These are phyloP conservation scores for Sebastes oblongus DNA, from an alignment of 2,797 vertebrate genomes.

Conservation along the genomic window DNA sequence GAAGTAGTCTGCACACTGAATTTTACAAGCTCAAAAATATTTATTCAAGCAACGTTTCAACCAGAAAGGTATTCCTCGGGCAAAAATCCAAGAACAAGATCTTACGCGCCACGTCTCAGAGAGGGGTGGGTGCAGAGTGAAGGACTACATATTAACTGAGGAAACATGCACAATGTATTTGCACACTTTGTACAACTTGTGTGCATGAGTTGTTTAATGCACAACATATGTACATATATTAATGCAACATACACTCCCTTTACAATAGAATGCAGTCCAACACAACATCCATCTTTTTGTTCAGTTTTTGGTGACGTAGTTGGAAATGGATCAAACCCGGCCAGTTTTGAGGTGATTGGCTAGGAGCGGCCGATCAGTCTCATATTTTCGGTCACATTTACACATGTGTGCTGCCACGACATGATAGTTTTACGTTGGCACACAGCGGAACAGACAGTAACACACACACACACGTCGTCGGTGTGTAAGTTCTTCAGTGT, in stretches of 20 bases:
- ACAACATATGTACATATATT: no score
- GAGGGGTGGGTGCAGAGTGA: background rate
- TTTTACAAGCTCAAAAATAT: slow-evolving; percentile 24
- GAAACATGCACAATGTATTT: background rate
- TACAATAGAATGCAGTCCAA: background rate
- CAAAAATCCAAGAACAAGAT: background rate
- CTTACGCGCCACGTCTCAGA: background rate
- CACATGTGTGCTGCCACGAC: no score
- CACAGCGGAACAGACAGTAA: no score
- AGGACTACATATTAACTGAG: background rate
- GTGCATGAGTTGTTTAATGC: no score
- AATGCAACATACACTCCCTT: background rate
- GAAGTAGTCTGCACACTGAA: background rate
- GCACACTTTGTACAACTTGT: no score
- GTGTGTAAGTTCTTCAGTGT: no score
- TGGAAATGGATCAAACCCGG: background rate
- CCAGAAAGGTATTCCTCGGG: slow-evolving; percentile 3
- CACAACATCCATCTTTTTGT: background rate
- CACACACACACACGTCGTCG: no score
- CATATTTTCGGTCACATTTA: no score
- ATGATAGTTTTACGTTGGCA: no score
- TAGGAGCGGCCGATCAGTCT: no score
- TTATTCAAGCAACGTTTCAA: slow-evolving; percentile 4
- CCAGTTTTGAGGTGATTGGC: no score
- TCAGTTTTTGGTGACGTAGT: background rate